Evolutionary conservation across 2,113 vertebrate genomes (phyloP).

Genomic region (Cyanocitta stelleri): DNA sequence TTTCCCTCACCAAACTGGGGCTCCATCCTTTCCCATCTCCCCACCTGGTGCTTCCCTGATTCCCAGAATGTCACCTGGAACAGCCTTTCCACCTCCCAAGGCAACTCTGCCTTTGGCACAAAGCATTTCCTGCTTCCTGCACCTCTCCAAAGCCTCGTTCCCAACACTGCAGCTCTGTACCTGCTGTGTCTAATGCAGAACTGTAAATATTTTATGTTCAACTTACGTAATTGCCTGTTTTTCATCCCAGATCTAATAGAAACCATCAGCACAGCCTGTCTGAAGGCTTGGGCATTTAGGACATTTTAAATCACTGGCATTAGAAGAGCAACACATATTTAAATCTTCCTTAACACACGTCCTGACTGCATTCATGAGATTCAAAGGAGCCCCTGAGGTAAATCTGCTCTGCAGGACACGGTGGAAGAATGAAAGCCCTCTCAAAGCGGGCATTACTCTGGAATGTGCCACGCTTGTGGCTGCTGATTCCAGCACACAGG

Average conservation of each 20-base stretch:
- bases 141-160: neutral
- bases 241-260: neutral
- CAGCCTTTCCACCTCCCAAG: neutral
- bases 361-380: accelerated
- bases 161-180: accelerated
- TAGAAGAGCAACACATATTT: neutral
- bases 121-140: neutral
- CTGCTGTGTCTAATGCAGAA: accelerated
- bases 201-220: neutral
- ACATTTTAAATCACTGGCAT: neutral
- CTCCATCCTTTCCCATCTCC: neutral
- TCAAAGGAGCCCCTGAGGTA: neutral
- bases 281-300: neutral
- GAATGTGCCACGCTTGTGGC: neutral
- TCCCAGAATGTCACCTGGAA: accelerated
- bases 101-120: neutral
- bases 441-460: neutral
- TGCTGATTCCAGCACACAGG: neutral
- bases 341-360: neutral
- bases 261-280: neutral
- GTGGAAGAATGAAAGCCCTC: neutral
- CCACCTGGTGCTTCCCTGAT: neutral
- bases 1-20: neutral
- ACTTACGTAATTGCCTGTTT: neutral
- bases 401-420: neutral